phyloP scores from a whole-genome alignment of 1,140 invertebrate species.

The Zaprionus nigranus region DNA sequence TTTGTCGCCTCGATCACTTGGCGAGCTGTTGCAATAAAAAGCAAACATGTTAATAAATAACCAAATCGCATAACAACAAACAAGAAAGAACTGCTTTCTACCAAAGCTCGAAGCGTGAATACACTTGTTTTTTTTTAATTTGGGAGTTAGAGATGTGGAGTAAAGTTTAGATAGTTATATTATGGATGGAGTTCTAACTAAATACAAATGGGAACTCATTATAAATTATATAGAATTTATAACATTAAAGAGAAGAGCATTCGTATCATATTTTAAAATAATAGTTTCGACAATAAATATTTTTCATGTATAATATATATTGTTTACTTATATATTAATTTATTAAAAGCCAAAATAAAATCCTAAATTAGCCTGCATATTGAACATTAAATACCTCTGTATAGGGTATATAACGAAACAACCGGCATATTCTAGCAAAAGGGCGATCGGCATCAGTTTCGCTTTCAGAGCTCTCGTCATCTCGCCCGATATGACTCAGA shows the following conservation, averaged over 20 bases:
- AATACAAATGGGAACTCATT: neutral
- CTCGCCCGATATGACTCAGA: constrained; percentile 46
- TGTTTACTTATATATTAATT: too few species aligned
- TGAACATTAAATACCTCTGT: neutral
- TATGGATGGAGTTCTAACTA: neutral
- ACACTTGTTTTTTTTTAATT: neutral
- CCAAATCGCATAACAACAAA: constrained; percentile 52
- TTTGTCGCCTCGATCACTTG: constrained; percentile 44
- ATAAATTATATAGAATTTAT: too few species aligned
- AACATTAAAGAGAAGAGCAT: neutral
- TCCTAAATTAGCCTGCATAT: too few species aligned
- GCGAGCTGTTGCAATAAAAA: constrained; percentile 65
- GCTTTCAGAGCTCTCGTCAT: constrained; percentile 10
- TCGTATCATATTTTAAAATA: too few species aligned
- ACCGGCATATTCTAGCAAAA: constrained; percentile 47
- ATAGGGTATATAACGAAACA: neutral
- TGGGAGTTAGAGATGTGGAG: neutral
- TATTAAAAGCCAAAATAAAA: too few species aligned
- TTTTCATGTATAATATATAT: too few species aligned
- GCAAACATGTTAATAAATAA: constrained; percentile 76
- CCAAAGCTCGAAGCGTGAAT: neutral
- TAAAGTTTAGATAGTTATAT: neutral
- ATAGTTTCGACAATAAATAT: too few species aligned
- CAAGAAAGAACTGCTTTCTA: neutral
- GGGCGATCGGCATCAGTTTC: constrained; percentile 30